Evolutionary conservation across 2,888 invertebrate species (phyloP).

Genomic region (Linyphia triangularis): DNA sequence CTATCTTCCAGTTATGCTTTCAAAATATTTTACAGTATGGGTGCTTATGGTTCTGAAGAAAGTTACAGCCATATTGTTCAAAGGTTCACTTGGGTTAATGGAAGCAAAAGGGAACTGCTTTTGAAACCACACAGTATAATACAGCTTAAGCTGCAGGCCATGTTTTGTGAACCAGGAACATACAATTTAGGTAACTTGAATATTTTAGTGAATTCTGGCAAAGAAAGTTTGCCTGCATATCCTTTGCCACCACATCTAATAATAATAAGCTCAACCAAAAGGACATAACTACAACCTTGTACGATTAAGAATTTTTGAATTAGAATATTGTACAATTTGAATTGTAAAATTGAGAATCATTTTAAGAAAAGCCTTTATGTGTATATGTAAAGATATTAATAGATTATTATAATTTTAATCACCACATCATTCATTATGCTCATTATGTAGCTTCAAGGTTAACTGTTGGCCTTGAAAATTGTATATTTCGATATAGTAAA

Average conservation of each 20-base stretch:
- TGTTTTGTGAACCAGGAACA: constrained; percentile 79
- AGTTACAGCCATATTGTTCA: constrained; percentile 42
- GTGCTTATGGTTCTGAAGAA: constrained; percentile 25
- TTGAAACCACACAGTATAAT: constrained; percentile 77
- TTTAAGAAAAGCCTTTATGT: constrained; percentile 36
- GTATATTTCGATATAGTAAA: constrained; percentile 22
- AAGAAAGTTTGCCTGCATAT: constrained; percentile 39
- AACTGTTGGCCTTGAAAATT: constrained; percentile 6
- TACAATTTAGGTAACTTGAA: constrained; percentile 78
- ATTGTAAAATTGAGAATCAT: constrained; percentile 38
- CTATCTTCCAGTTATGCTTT: not conserved
- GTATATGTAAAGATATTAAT: constrained; percentile 44
- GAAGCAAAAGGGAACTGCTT: constrained; percentile 78
- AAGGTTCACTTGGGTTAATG: constrained; percentile 79
- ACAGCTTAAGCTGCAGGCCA: constrained; percentile 78
- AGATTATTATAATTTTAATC: constrained; percentile 11
- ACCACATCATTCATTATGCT: constrained; percentile 13
- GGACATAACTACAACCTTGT: constrained; percentile 56
- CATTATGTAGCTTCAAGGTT: constrained; percentile 14
- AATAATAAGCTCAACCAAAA: constrained; percentile 45
- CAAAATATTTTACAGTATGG: constrained; percentile 11
- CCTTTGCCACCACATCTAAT: constrained; percentile 67
- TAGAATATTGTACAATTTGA: constrained; percentile 50
- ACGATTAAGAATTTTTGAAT: constrained; percentile 22
- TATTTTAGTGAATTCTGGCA: constrained; percentile 55